Percentiles rank a stretch among this genome's conserved stretches.
phyloP scores from a whole-genome alignment of 2,113 vertebrate species.

The Choloepus hoffmanni region DNA sequence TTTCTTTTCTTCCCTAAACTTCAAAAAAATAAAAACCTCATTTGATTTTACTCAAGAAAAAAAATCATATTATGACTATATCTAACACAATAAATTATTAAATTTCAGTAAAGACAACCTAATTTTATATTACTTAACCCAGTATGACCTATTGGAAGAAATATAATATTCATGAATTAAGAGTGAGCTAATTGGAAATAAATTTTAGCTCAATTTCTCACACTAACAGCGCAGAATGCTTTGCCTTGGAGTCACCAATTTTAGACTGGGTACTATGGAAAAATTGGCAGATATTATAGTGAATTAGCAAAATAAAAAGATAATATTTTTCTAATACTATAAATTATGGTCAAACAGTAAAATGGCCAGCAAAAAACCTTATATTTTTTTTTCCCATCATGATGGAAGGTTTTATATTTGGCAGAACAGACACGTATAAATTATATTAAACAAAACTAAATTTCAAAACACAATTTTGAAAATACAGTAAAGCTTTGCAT shows the following conservation, averaged over 20 bases:
- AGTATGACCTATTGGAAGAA: conserved; percentile 1
- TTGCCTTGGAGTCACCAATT: background rate
- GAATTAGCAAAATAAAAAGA: conserved; percentile 18
- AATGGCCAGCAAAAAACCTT: conserved; percentile 19
- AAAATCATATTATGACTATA: background rate
- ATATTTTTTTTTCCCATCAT: background rate
- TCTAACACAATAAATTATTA: background rate
- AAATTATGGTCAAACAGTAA: conserved; percentile 29
- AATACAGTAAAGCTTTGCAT: background rate
- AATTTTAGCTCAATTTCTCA: conserved; percentile 24
- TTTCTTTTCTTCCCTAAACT: background rate
- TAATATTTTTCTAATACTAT: conserved; percentile 14
- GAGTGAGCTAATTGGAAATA: background rate
- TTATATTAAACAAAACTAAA: background rate
- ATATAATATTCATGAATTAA: background rate
- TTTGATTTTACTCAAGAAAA: background rate
- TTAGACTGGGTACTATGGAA: background rate
- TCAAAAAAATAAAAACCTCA: background rate
- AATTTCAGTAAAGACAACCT: background rate
- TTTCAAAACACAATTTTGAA: conserved; percentile 17
- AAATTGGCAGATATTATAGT: background rate
- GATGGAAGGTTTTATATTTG: background rate
- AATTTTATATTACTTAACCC: background rate
- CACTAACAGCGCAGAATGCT: background rate
- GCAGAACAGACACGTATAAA: conserved; percentile 4